Conservation (phyloP, 2,888 invertebrate genomes). For the Neuroscelio doddi region DNA sequence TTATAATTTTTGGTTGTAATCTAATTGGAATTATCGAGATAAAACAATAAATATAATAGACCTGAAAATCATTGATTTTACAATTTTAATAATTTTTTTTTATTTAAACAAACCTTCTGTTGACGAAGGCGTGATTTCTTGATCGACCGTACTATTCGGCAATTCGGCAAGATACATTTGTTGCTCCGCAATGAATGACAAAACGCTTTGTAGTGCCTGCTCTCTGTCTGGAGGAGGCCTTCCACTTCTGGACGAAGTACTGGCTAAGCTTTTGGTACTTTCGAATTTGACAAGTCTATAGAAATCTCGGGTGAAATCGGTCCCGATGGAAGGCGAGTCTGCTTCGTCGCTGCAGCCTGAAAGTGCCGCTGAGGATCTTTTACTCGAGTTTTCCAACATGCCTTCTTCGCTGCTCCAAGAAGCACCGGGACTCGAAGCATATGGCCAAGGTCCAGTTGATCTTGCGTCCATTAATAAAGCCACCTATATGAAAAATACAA, state of each 20-base stretch:
- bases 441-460: constrained; percentile 79
- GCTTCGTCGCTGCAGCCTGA: constrained; percentile 79
- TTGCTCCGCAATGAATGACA: constrained; percentile 84
- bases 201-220: constrained; percentile 81
- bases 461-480: constrained; percentile 74
- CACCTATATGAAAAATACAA: constrained; percentile 46
- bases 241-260: constrained; percentile 80
- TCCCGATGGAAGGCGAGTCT: constrained; percentile 79
- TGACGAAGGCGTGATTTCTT: constrained; percentile 29
- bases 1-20: too few species aligned
- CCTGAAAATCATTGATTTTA: background rate
- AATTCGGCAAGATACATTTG: constrained; percentile 76
- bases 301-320: constrained; percentile 86
- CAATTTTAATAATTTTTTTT: background rate
- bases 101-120: constrained; percentile 51
- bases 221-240: constrained; percentile 78
- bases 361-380: constrained; percentile 80
- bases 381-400: constrained; percentile 75
- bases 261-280: constrained; percentile 85
- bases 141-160: constrained; percentile 48
- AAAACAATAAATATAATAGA: too few species aligned
- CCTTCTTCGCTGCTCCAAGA: constrained; percentile 74
- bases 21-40: too few species aligned
- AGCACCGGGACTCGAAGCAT: constrained; percentile 74
- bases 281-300: constrained; percentile 87